A percentile compares a stretch with the other conserved stretches of the same genome.
These are phyloP conservation scores for Alligator sinensis DNA, from an alignment of 2,113 vertebrate genomes.

Conservation along the genomic window DNA sequence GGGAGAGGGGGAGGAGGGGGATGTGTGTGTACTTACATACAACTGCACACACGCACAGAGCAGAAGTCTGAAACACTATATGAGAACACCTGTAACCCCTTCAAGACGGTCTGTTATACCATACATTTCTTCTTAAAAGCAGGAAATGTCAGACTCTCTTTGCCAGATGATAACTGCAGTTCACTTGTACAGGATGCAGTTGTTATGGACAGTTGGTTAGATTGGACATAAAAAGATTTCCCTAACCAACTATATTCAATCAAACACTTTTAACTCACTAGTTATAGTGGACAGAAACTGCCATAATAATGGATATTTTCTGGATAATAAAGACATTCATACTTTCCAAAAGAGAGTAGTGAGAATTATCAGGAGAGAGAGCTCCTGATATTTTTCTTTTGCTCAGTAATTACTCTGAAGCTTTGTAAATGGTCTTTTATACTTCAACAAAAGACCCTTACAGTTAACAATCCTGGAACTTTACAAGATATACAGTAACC, in stretches of 20 bases:
- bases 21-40: background rate
- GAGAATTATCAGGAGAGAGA: background rate
- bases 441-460: background rate
- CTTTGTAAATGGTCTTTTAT: background rate
- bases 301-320: background rate
- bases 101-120: background rate
- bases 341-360: background rate
- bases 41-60: too few species aligned
- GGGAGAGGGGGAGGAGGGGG: background rate
- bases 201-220: background rate
- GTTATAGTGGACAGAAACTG: constrained; percentile 27
- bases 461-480: background rate
- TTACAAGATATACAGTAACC: background rate
- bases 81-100: background rate
- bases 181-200: background rate
- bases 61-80: background rate
- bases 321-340: constrained; percentile 8
- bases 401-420: background rate
- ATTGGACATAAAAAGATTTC: constrained; percentile 9
- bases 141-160: background rate
- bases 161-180: background rate
- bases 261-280: background rate
- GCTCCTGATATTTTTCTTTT: background rate
- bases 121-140: background rate
- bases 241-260: background rate